Conservation (phyloP, 1,140 invertebrate species). For the Drosophila ercepeae region DNA sequence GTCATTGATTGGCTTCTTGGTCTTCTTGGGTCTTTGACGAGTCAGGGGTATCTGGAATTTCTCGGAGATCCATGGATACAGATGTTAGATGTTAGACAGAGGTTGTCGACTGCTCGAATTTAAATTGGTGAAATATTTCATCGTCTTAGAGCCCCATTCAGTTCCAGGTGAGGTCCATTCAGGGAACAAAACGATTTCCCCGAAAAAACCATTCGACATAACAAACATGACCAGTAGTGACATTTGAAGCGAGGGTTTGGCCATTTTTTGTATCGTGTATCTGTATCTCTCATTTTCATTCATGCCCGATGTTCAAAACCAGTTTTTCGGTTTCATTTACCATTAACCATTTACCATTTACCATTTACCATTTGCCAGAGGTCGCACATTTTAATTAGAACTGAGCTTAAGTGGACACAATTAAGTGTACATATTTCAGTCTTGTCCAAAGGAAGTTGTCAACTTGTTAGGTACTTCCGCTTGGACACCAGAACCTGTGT, state of each 20-base stretch:
- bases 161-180: conserved; percentile 34
- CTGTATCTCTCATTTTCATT: conserved; percentile 57
- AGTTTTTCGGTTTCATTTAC: not conserved
- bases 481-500: conserved; percentile 2
- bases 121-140: conserved; percentile 33
- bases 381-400: conserved; percentile 56
- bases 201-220: conserved; percentile 36
- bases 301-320: conserved; percentile 31
- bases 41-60: conserved; percentile 38
- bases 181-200: conserved; percentile 42
- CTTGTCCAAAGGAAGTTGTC: conserved; percentile 69
- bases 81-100: conserved; percentile 23
- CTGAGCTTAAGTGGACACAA: conserved; percentile 47
- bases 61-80: conserved; percentile 32
- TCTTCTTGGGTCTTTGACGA: not conserved
- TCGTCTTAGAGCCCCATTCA: conserved; percentile 20
- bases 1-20: conserved; percentile 54
- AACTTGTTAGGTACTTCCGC: conserved; percentile 50
- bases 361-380: conserved; percentile 1
- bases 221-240: conserved; percentile 48
- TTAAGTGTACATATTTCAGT: conserved; percentile 37
- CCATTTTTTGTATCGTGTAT: conserved; percentile 28
- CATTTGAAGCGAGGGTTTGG: conserved; percentile 13
- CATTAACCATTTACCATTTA: not conserved
- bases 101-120: conserved; percentile 18